Evolutionary conservation across 2,888 invertebrate species (phyloP), one percentile per base, ranked within the genome.

Genomic region (Dolichopus griseipennis): DNA sequence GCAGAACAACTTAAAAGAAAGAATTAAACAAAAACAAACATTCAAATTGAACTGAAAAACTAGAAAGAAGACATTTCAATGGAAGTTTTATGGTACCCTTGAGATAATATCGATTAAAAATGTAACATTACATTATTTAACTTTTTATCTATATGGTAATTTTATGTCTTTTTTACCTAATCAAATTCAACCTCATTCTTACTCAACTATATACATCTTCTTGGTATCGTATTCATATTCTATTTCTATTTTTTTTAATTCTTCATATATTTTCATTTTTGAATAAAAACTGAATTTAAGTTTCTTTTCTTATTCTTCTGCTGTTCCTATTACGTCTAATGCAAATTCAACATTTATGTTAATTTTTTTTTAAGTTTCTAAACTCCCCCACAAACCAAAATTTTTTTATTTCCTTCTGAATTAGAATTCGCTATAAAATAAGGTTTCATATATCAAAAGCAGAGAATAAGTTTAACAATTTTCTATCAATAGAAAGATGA

Each of bases 131-230:
- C 69, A 69, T 71, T 69, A 69, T 9, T 52, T 52, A 52, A 52
- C 9, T 68, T 70, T 69, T 69, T 69, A 71, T 71, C 69, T 71
- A 69, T 71, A 71, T 71, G 71, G 69, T 71, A 71, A 71, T 71
- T 69, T 71, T 68, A 69, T 68, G 71, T 71, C 69, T 69, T 71
- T 69, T n/a, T 70, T 68, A 69, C 69, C 69, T 70, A 70, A 70
- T 70, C 70, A 70, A 70, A 70, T 70, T 68, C 64, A 52, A 52
- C n/a, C 66, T 66, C 52, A 52, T 52, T 1, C 52, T n/a, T n/a
- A n/a, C n/a, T n/a, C n/a, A n/a, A n/a, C n/a, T n/a, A n/a, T n/a
- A n/a, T n/a, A n/a, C n/a, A n/a, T 41, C 15, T 9, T 41, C 64
- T 68, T 65, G n/a, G 52, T 65, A 65, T 65, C 22, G 41, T 4